These are phyloP conservation scores for Crax fasciolata DNA, from an alignment of 2,797 vertebrate species.

Conservation along the genomic window DNA sequence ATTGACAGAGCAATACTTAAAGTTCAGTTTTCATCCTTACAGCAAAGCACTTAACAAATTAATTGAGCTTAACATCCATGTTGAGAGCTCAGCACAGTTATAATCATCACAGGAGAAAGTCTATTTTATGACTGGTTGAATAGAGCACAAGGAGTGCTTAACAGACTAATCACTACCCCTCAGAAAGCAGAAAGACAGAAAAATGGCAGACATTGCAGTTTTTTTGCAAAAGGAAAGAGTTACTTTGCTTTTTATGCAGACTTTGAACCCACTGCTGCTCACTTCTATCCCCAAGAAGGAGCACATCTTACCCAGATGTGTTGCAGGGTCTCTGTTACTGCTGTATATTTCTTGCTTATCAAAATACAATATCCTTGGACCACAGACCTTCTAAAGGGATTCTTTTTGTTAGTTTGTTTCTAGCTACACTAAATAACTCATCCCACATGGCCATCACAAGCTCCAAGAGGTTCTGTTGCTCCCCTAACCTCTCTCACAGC, in stretches of 20 bases:
- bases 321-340: not conserved
- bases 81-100: conserved; percentile 22
- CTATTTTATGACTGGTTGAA: not conserved
- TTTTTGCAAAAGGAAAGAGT: not conserved
- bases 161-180: not conserved
- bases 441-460: not conserved
- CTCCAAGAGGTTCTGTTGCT: not conserved
- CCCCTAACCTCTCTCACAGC: not conserved
- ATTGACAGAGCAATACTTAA: conserved; percentile 47
- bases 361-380: not conserved
- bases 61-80: conserved; percentile 41
- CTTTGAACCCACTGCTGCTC: not conserved
- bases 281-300: not conserved
- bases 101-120: not conserved
- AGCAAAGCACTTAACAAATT: conserved; percentile 56
- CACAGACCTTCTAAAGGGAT: not conserved
- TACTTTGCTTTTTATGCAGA: not conserved
- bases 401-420: not conserved
- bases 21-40: conserved; percentile 25
- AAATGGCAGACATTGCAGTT: not conserved
- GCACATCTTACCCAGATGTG: not conserved
- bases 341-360: not conserved
- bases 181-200: not conserved
- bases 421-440: not conserved
- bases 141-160: not conserved